Evolutionary conservation across 2,797 vertebrate species (phyloP), one percentile per base, ranked within the genome.

Genomic region (Leuciscus waleckii): DNA sequence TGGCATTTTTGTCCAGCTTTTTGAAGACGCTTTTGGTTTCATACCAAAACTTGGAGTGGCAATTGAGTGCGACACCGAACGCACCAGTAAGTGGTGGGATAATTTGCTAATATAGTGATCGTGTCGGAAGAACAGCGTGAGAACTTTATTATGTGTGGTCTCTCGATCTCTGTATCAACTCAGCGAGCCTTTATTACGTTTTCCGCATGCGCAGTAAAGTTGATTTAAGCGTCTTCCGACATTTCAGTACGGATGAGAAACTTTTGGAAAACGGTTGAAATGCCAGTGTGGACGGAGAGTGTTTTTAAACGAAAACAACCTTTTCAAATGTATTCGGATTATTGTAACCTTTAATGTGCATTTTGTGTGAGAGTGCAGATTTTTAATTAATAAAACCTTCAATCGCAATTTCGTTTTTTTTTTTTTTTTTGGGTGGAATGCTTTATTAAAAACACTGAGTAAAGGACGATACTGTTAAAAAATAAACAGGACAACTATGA

Each of bases 361-460:
- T 63, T 63, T 43, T 41, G 56, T 56, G 14, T 5, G 16, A 54
- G 13, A 17, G 69, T 16, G 13, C 43, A 35, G 5, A 63, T 11
- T 63, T 63, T 29, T 7, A 7, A 63, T 16, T 29, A 63, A 63
- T 63, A 29, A 63, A 19, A n/a, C 29, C 35, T 74, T 75, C 7
- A 14, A 54, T 23, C 23, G 21, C 49, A 56, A n/a, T 39, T 4
- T 26, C 1, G 23, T 23, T 23, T 17, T 9, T 43, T 17, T 19
- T 2, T 21, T 5, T 2, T 13, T 46, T 77, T 80, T 69, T 54
- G n/a, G n/a, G 73, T 39, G 68, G 69, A 95, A 94, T 90, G 85
- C 79, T 91, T 95, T 95, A 94, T 93, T 95, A 89, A 87, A 93
- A 86, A 85, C 71, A 61, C 7, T 74, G 58, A 65, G 51, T 58